phyloP scores from a whole-genome alignment of 2,888 invertebrate genomes.

The Leistus spinibarbis region DNA sequence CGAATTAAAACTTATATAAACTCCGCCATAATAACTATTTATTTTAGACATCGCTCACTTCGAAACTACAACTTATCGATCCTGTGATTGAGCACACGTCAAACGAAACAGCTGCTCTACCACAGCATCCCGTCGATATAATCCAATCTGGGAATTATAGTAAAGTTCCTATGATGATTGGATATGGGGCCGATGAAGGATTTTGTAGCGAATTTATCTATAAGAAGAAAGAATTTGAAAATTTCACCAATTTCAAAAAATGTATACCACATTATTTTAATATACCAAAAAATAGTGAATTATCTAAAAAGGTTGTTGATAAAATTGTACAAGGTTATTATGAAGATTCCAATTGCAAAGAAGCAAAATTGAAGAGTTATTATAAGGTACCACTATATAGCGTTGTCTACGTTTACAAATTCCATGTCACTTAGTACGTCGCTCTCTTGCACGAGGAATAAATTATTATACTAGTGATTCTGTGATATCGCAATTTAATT shows the following conservation, averaged over 20 bases:
- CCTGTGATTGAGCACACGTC: constrained; percentile 45
- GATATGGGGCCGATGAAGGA: constrained; percentile 48
- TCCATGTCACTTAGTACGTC: no score
- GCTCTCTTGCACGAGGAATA: no score
- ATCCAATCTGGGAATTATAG: constrained; percentile 45
- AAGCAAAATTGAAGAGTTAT: constrained; percentile 41
- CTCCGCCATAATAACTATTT: no score
- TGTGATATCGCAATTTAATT: no score
- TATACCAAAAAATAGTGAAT: constrained; percentile 44
- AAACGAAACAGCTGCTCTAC: constrained; percentile 43
- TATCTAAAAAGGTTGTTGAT: constrained; percentile 45
- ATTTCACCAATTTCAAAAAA: constrained; percentile 42
- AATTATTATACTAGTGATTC: no score
- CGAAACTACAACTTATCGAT: neutral
- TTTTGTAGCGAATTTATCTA: constrained; percentile 43
- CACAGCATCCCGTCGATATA: constrained; percentile 45
- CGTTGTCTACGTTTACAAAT: neutral
- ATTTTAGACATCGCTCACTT: neutral
- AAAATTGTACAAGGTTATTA: constrained; percentile 50
- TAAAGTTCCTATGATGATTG: constrained; percentile 48
- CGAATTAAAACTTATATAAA: no score
- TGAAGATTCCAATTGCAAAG: constrained; percentile 44
- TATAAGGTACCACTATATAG: constrained; percentile 21
- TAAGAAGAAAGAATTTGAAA: constrained; percentile 36
- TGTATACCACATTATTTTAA: constrained; percentile 46